A percentile compares a stretch with the other conserved stretches of the same genome.
These are phyloP conservation scores for Crocallis elinguaria DNA, from an alignment of 2,888 invertebrate species.

Conservation along the genomic window DNA sequence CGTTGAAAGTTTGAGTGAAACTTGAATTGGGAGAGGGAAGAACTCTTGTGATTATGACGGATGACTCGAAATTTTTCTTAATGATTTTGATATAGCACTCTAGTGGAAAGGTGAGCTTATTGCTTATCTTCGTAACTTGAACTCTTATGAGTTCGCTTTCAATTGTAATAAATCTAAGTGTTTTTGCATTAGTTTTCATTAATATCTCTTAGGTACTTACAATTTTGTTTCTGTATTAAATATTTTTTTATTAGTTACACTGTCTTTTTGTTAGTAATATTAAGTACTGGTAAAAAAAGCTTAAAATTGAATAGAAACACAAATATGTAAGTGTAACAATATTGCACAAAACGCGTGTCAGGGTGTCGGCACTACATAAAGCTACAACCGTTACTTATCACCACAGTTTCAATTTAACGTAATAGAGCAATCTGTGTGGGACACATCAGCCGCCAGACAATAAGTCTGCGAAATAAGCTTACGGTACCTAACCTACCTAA, in stretches of 20 bases:
- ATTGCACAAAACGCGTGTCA: conserved; percentile 23
- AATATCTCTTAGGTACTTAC: too few species aligned
- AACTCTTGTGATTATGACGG: neutral
- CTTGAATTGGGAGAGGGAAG: neutral
- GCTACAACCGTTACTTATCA: conserved; percentile 57
- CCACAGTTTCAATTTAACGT: conserved; percentile 66
- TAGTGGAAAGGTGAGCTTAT: neutral
- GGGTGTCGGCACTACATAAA: conserved; percentile 37
- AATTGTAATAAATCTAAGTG: too few species aligned
- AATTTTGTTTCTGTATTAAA: too few species aligned
- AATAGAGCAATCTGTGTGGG: conserved; percentile 74
- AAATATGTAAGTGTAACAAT: neutral
- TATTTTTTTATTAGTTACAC: too few species aligned
- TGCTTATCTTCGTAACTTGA: neutral
- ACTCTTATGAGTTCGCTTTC: neutral
- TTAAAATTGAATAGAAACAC: neutral
- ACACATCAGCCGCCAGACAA: conserved; percentile 52
- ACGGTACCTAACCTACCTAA: conserved; percentile 63
- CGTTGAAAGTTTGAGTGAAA: neutral
- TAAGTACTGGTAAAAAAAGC: neutral
- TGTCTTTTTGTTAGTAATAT: too few species aligned
- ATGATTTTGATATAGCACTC: neutral
- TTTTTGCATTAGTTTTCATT: too few species aligned
- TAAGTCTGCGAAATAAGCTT: conserved; percentile 69
- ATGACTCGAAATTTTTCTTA: conserved; percentile 1